These are phyloP conservation scores for Andrena cerasifolii DNA, from an alignment of 1,140 invertebrate genomes.

Conservation along the genomic window DNA sequence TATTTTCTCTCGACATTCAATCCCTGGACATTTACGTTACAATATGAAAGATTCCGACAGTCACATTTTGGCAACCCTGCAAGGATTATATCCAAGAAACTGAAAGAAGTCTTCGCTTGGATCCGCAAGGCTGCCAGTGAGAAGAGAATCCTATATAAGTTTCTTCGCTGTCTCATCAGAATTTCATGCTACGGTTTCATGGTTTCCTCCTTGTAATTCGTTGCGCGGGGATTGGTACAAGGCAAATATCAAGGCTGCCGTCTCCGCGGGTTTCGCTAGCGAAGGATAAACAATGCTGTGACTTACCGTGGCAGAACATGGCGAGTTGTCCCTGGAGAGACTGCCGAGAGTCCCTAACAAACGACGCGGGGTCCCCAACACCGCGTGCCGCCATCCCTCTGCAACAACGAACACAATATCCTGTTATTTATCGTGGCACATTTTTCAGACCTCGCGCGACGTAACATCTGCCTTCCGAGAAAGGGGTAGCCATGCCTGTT, in stretches of 20 bases:
- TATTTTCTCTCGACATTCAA: too few species aligned
- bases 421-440: conserved; percentile 53
- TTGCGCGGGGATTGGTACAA: background rate
- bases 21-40: too few species aligned
- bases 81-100: too few species aligned
- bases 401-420: conserved; percentile 65
- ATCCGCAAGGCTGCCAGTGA: too few species aligned
- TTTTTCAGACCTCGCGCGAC: conserved; percentile 29
- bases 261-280: conserved; percentile 19
- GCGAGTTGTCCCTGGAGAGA: conserved; percentile 79
- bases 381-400: conserved; percentile 82
- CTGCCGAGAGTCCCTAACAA: conserved; percentile 79
- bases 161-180: background rate
- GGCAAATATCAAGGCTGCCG: conserved; percentile 23
- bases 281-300: conserved; percentile 52
- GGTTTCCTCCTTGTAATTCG: background rate
- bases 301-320: conserved; percentile 77
- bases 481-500: background rate
- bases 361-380: conserved; percentile 80
- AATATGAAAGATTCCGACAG: too few species aligned
- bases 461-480: conserved; percentile 32
- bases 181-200: background rate
- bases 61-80: too few species aligned
- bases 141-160: background rate
- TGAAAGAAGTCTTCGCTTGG: too few species aligned